Base-by-base conservation (phyloP, 2,113 vertebrate genomes). In the Orycteropus afer region DNA sequence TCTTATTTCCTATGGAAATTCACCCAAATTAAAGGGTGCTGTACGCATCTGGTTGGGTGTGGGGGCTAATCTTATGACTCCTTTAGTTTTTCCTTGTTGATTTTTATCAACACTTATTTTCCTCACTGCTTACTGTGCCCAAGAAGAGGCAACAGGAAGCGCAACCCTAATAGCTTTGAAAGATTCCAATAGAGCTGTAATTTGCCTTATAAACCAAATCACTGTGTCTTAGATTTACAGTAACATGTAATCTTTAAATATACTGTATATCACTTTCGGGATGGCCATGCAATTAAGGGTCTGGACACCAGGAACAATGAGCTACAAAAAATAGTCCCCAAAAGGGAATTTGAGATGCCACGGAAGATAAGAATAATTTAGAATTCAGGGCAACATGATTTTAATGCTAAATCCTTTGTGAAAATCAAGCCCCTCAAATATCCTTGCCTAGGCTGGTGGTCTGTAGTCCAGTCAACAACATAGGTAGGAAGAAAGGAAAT, bases 241-340 rank as follows among this genome's bases (percentile, higher is more conserved):
- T 85, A 51, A 51, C 91, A 6, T 4, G 93, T 65, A 96, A 88
- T 95, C 93, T 88, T 89, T 92, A 87, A 88, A 90, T 79, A 79
- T 77, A 90, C 95, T 86, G 92, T 95, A 93, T 73, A 96, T 97
- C 97, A 96, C 95, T 15, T 79, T 79, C n/a, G 81, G 90, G 97
- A 83, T 87, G 93, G 96, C 86, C 91, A 85, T 96, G 97, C 82
- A 97, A 97, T 97, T 97, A 96, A 94, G 93, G 91, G 8, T 78
- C 90, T 88, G 95, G 93, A 93, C 95, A 86, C 13, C 27, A 69
- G 83, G 77, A 89, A 79, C 80, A 91, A 89, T 91, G 57, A 29
- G 25, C 57, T 0, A 59, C 92, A 47, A 93, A 89, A 94, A 97
- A 90, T 63, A 67, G 90, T 89, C 45, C 93, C 95, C 96, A 51